phyloP scores from a whole-genome alignment of 2,113 vertebrate species.

The Irena cyanogastra region DNA sequence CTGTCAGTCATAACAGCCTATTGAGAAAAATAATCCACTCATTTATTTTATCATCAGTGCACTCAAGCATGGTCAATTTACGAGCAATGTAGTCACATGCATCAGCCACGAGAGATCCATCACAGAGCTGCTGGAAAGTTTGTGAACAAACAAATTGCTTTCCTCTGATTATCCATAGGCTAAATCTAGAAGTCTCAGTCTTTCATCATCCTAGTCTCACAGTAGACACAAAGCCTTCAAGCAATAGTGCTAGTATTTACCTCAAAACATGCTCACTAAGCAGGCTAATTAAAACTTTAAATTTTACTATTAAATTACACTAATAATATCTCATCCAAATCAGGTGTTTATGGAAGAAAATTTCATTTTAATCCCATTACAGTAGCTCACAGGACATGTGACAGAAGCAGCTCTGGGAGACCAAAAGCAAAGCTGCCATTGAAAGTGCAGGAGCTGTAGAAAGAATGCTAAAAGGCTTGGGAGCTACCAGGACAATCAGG shows the following conservation, averaged over 20 bases:
- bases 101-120: slow-evolving; percentile 27
- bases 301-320: not conserved
- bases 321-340: not conserved
- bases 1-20: slow-evolving; percentile 46
- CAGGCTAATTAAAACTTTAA: not conserved
- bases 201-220: not conserved
- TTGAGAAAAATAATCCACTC: slow-evolving; percentile 64
- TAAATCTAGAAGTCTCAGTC: not conserved
- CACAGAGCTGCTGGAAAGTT: slow-evolving; percentile 1
- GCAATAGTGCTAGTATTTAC: not conserved
- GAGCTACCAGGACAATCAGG: not conserved
- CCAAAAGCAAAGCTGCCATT: not conserved
- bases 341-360: not conserved
- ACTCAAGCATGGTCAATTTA: slow-evolving; percentile 58
- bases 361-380: not conserved
- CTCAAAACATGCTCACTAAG: not conserved
- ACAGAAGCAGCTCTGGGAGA: not conserved
- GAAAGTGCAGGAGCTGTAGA: not conserved
- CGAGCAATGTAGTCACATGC: slow-evolving; percentile 19
- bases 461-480: not conserved
- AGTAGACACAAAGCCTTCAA: not conserved
- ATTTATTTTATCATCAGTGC: slow-evolving; percentile 60
- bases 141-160: slow-evolving; percentile 32
- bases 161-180: slow-evolving; percentile 2
- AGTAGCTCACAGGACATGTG: not conserved